Evolutionary conservation across 2,797 vertebrate genomes (phyloP), one percentile per base, ranked within the genome.

Genomic region (Halcyon badia): DNA sequence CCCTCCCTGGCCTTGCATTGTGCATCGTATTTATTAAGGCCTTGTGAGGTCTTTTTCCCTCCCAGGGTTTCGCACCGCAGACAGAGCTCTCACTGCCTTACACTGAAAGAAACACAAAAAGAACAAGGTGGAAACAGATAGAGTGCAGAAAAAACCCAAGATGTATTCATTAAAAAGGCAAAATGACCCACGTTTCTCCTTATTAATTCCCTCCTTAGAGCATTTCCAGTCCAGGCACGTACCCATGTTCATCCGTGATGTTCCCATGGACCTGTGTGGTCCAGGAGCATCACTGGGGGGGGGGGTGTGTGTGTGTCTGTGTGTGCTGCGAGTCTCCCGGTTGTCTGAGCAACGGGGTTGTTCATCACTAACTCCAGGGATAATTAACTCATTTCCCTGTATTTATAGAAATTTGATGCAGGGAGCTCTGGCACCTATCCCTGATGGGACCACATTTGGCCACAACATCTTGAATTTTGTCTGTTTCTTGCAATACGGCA

Each of bases 361-460:
- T 72, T 94, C 94, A 84, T 84, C 93, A 52, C 73, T 56, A 87
- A 92, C 88, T 90, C 71, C 58, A 48, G 28, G 44, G 70, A 80
- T 90, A 97, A 97, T 96, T 96, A 97, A 96, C 96, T 96, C 91
- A 71, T 97, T 89, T 91, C 26, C 44, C 83, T 77, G 68, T 94
- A 94, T 94, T 96, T 95, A 93, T 70, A 92, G 91, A 52, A 90
- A 90, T 77, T 51, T 8, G 10, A 70, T 54, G 76, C 60, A 19
- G 77, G 25, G 54, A 85, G 13, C 8, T 26, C 61, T 94, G 93
- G 96, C 94, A 61, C 31, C 31, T 66, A 5, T 52, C 83, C 94
- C 83, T 42, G 48, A 51, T 2, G 30, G 83, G 61, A 60, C 83
- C 75, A 77, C 80, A 4, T 87, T 96, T 84, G 90, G 86, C 93